A percentile compares a stretch with the other conserved stretches of the same genome.
These are phyloP conservation scores for Tenthredo mesomela DNA, from an alignment of 2,888 invertebrate genomes.

Conservation along the genomic window DNA sequence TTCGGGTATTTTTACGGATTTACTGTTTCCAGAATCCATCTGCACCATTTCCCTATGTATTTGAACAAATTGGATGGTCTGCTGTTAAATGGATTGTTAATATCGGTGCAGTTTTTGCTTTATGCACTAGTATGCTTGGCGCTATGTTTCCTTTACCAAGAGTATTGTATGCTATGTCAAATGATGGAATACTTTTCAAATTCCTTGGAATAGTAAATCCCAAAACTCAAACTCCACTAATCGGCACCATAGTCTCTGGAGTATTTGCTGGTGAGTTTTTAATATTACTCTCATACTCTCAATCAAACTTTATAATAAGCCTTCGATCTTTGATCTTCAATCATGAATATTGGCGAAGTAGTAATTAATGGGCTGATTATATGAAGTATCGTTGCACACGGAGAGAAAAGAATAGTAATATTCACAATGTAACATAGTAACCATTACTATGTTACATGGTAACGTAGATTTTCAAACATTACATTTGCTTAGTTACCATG, in stretches of 20 bases:
- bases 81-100: constrained; percentile 94
- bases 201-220: constrained; percentile 85
- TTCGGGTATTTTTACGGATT: background rate
- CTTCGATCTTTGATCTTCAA: background rate
- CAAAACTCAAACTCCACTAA: constrained; percentile 88
- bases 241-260: constrained; percentile 89
- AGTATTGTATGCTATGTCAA: constrained; percentile 94
- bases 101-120: constrained; percentile 93
- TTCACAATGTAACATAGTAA: no score
- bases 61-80: constrained; percentile 87
- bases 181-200: constrained; percentile 91
- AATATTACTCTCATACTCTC: background rate
- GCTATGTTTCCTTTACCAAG: constrained; percentile 94
- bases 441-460: no score
- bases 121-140: constrained; percentile 92
- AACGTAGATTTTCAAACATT: no score
- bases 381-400: no score
- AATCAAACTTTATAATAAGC: background rate
- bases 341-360: background rate
- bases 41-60: constrained; percentile 94
- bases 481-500: no score
- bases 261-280: constrained; percentile 83
- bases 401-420: no score
- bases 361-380: background rate
- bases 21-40: constrained; percentile 83